A percentile compares a stretch with the other conserved stretches of the same genome.
Conservation (phyloP, 2,888 invertebrate species). For the Seira sanloemensis region DNA sequence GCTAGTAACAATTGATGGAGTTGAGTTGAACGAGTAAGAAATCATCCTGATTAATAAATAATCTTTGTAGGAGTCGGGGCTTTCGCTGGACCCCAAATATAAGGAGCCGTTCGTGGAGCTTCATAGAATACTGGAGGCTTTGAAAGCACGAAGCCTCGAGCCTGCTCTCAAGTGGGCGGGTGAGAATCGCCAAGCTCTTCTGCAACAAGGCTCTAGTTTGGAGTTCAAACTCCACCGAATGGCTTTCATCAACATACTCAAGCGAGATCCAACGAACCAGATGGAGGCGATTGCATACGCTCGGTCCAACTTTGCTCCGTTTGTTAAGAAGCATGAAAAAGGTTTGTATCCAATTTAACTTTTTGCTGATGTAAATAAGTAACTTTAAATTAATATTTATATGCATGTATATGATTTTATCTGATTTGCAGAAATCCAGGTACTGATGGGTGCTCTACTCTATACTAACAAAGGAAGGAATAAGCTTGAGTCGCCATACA, state of each 20-base stretch:
- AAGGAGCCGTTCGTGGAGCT: constrained; percentile 89
- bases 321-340: constrained; percentile 86
- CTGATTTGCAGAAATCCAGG: constrained; percentile 85
- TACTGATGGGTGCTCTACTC: constrained; percentile 89
- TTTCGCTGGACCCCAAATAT: constrained; percentile 81
- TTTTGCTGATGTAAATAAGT: background rate
- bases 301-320: constrained; percentile 87
- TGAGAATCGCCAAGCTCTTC: constrained; percentile 84
- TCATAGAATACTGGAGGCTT: constrained; percentile 91
- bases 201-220: constrained; percentile 78
- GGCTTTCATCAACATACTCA: constrained; percentile 85
- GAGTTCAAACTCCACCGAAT: constrained; percentile 82
- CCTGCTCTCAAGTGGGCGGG: constrained; percentile 93
- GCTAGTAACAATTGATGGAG: no score
- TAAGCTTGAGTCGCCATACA: constrained; percentile 84
- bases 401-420: no score
- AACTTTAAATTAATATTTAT: no score
- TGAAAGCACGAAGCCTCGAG: constrained; percentile 87
- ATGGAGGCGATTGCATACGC: constrained; percentile 92
- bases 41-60: constrained; percentile 75
- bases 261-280: constrained; percentile 83
- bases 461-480: constrained; percentile 87
- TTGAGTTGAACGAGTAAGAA: background rate
- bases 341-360: constrained; percentile 78
- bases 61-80: constrained; percentile 81